These are phyloP conservation scores for Lagorchestes hirsutus DNA, from an alignment of 2,797 vertebrate genomes.

Conservation along the genomic window DNA sequence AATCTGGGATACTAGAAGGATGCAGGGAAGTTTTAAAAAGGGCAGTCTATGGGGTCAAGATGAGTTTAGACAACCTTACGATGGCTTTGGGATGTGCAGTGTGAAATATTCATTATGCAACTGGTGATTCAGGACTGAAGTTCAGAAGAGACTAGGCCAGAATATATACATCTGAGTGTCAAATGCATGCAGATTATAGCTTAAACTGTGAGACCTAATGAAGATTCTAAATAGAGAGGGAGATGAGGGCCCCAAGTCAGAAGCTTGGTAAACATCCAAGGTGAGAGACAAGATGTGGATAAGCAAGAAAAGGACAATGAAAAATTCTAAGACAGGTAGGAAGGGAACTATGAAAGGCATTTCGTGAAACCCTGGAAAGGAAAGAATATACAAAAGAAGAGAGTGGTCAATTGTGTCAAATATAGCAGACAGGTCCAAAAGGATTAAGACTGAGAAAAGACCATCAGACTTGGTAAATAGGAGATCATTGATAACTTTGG, in stretches of 20 bases:
- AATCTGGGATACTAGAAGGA: neutral
- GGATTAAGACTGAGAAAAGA: neutral
- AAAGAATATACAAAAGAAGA: neutral
- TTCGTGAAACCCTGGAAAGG: neutral
- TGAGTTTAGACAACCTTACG: neutral
- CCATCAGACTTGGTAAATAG: neutral
- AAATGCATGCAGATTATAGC: neutral
- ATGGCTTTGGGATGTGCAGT: neutral
- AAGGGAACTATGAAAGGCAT: neutral
- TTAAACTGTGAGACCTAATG: neutral
- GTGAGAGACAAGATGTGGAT: neutral
- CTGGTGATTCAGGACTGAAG: neutral
- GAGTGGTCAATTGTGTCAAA: neutral
- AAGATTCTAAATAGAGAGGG: neutral
- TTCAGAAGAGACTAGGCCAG: neutral
- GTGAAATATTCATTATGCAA: neutral
- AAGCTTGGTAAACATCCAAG: neutral
- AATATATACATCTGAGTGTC: neutral
- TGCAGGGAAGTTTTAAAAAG: neutral
- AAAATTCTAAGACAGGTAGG: neutral
- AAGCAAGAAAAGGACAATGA: neutral
- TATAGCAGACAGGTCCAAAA: neutral
- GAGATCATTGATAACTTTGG: neutral
- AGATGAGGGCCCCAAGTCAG: neutral
- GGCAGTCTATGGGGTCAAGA: neutral